phyloP scores from a whole-genome alignment of 1,140 invertebrate genomes.

The Drosophila rhopaloa region DNA sequence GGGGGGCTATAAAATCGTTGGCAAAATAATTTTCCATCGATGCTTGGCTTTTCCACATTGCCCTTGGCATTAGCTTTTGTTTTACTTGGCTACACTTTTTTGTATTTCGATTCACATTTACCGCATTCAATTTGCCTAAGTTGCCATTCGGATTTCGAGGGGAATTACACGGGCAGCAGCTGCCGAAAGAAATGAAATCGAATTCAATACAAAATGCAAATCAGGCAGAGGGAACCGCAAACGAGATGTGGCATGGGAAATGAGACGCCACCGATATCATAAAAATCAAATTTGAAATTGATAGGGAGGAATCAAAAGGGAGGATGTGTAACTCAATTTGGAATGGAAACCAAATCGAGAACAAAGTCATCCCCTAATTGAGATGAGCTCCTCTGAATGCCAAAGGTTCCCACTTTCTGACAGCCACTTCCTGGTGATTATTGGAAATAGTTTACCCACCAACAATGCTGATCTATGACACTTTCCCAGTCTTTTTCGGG shows the following conservation, averaged over 20 bases:
- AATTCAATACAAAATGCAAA: conserved; percentile 83
- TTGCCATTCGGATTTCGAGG: conserved; percentile 55
- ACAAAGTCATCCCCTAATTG: conserved; percentile 46
- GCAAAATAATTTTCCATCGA: conserved; percentile 33
- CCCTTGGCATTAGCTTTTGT: conserved; percentile 49
- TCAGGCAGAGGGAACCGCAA: conserved; percentile 56
- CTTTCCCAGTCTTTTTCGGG: conserved; percentile 3
- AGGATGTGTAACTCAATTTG: conserved; percentile 48
- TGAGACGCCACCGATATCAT: conserved; percentile 63
- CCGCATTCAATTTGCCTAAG: conserved; percentile 78
- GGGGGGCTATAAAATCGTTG: conserved; percentile 13
- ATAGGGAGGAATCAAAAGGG: conserved; percentile 5
- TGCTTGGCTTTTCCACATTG: conserved; percentile 38
- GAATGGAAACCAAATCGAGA: conserved; percentile 47
- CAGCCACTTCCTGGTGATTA: conserved; percentile 60
- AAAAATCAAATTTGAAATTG: conserved; percentile 73
- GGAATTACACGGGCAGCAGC: conserved; percentile 49
- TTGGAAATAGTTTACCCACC: conserved; percentile 25
- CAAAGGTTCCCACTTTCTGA: conserved; percentile 7
- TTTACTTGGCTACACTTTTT: conserved; percentile 12
- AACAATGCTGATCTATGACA: conserved; percentile 47
- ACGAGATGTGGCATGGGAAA: conserved; percentile 22
- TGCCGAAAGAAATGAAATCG: conserved; percentile 59
- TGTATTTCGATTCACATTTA: conserved; percentile 34
- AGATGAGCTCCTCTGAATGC: conserved; percentile 7